Evolutionary conservation across 2,888 invertebrate genomes (phyloP).

Genomic region (Tipula lateralis): DNA sequence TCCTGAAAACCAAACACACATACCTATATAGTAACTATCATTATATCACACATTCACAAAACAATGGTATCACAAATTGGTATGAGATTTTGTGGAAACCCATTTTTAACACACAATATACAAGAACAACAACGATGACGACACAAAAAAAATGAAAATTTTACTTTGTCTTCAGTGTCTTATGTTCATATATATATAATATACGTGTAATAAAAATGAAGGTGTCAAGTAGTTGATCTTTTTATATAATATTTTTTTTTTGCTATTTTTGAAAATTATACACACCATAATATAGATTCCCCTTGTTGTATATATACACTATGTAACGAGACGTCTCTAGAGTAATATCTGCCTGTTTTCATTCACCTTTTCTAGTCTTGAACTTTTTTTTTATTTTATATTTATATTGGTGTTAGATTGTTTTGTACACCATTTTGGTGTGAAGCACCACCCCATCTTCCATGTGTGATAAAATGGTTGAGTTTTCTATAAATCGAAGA

Average conservation of each 20-base stretch:
- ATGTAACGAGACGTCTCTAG: background rate
- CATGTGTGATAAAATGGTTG: background rate
- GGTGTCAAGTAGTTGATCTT: conserved; percentile 24
- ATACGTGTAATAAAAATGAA: background rate
- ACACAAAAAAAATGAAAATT: background rate
- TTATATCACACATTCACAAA: background rate
- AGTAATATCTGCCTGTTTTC: background rate
- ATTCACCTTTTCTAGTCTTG: background rate
- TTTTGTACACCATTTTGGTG: background rate
- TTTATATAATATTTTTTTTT: background rate
- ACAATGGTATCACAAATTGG: background rate
- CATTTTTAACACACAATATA: background rate
- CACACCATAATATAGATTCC: background rate
- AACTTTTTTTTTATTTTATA: background rate
- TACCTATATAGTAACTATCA: background rate
- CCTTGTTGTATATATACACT: background rate
- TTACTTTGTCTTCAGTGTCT: background rate
- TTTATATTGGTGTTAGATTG: background rate
- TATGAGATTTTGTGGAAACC: background rate
- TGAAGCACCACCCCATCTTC: background rate
- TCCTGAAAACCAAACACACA: background rate
- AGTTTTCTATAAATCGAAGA: background rate
- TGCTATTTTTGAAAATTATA: background rate
- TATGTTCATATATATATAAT: background rate
- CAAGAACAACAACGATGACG: background rate